Conservation (phyloP, 2,113 vertebrate species). For the Chaetops frenatus region DNA sequence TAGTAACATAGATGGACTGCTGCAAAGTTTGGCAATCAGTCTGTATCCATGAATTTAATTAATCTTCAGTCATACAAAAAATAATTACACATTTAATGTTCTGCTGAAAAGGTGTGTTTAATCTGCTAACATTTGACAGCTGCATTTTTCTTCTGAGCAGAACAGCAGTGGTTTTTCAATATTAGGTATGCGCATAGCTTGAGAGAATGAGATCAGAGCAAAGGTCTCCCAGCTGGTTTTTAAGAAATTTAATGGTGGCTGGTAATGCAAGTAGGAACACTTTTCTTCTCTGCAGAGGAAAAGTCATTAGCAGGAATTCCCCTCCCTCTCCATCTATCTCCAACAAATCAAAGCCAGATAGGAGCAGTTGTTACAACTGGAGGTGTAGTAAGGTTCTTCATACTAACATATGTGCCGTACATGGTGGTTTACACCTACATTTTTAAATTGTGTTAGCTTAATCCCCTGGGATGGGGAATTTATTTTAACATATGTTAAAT, state of each 20-base stretch:
- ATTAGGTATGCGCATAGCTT: conserved; percentile 57
- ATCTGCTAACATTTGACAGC: conserved; percentile 68
- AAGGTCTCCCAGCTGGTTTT: conserved; percentile 57
- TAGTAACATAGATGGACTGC: conserved; percentile 44
- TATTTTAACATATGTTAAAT: conserved; percentile 20
- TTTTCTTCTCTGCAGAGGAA: conserved; percentile 24
- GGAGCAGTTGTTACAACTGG: neutral
- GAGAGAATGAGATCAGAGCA: conserved; percentile 61
- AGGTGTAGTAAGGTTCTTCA: neutral
- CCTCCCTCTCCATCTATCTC: neutral
- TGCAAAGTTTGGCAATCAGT: conserved; percentile 59
- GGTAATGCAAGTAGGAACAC: conserved; percentile 5
- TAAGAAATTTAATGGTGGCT: conserved; percentile 34
- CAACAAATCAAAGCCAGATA: conserved; percentile 57
- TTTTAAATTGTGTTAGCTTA: neutral
- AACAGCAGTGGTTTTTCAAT: conserved; percentile 50
- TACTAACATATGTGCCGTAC: neutral
- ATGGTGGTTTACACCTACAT: neutral
- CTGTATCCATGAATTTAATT: conserved; percentile 64
- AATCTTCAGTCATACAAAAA: conserved; percentile 68
- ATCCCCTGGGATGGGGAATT: neutral
- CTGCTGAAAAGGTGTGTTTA: conserved; percentile 65
- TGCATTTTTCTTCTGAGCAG: conserved; percentile 67
- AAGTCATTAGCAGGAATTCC: conserved; percentile 17
- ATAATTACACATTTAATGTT: conserved; percentile 69